Base-by-base conservation (phyloP, 2,797 vertebrate genomes). In the Mus spretus region DNA sequence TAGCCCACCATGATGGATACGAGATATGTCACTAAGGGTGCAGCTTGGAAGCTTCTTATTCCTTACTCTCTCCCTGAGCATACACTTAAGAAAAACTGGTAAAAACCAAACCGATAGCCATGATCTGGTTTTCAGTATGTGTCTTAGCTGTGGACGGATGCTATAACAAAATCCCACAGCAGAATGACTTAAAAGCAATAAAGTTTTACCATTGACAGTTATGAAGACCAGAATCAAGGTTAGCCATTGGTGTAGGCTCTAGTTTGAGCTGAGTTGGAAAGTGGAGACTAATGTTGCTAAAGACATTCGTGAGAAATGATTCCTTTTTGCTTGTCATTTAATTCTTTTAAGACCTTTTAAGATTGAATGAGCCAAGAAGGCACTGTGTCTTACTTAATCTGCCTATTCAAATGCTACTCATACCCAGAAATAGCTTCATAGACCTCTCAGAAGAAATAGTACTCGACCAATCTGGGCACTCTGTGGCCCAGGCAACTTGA, bases 261-360 rank as follows among this genome's bases (percentile, higher is more conserved):
- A 63, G 20, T 79, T 91, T 17, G 22, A 83, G 79, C 4, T 26
- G 20, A 83, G 63, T 13, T n/a, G 44, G 44, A 65, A 86, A 37
- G 77, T 47, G 37, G 63, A 89, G 44, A 87, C 61, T 4, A 22
- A 28, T 86, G 24, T 78, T 70, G 31, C 40, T 63, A 26, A 67
- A 90, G 34, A 44, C 10, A 67, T 55, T 34, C 50, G 72, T 78
- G 53, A 84, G 70, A 80, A 88, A 91, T 37, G 84, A 24, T 88
- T 88, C 7, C 55, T 63, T 90, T 79, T 78, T 31, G 47, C 47
- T 77, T 50, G 74, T 53, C 40, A 26, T 89, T 94, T 91, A 44
- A 75, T 59, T 94, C 59, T 90, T 47, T 90, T 55, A 19, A 85
- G 82, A 57, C 22, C 37, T 95, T 93, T 59, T 63, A 15, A 53